phyloP scores from a whole-genome alignment of 2,888 invertebrate genomes.

The Mythimna impura region DNA sequence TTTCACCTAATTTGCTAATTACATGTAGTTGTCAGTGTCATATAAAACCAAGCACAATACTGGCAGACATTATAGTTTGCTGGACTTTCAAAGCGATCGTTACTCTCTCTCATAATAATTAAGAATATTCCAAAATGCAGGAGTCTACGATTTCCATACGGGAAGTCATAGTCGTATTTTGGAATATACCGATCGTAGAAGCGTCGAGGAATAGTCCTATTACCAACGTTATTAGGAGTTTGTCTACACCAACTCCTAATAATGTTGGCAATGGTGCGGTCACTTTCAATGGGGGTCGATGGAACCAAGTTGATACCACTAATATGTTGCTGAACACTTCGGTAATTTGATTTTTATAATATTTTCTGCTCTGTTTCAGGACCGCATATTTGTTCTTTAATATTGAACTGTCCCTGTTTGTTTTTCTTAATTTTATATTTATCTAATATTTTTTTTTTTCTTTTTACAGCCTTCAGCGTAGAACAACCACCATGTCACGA shows the following conservation, averaged over 20 bases:
- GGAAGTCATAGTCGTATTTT: constrained; percentile 39
- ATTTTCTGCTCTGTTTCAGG: neutral
- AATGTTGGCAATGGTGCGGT: neutral
- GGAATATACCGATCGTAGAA: too few relatives aligned
- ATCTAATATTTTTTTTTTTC: too few relatives aligned
- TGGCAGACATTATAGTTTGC: constrained; percentile 68
- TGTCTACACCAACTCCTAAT: constrained; percentile 6
- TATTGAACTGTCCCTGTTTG: too few relatives aligned
- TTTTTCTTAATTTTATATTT: too few relatives aligned
- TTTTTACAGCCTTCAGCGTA: too few relatives aligned
- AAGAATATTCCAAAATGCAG: constrained; percentile 55
- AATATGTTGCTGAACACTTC: constrained; percentile 57
- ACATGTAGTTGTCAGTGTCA: constrained; percentile 12
- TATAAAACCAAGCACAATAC: constrained; percentile 75
- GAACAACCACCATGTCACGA: constrained; percentile 38
- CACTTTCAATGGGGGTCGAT: constrained; percentile 54
- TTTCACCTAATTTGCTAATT: too few relatives aligned
- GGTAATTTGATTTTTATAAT: constrained; percentile 64
- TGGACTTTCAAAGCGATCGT: constrained; percentile 70
- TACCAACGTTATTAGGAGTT: too few relatives aligned
- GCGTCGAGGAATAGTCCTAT: too few relatives aligned
- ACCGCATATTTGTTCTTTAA: too few relatives aligned
- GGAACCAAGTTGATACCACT: constrained; percentile 62
- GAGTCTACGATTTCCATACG: constrained; percentile 44
- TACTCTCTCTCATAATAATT: constrained; percentile 32